Conservation (phyloP, 2,888 invertebrate species). For the Eristalinus aeneus region DNA sequence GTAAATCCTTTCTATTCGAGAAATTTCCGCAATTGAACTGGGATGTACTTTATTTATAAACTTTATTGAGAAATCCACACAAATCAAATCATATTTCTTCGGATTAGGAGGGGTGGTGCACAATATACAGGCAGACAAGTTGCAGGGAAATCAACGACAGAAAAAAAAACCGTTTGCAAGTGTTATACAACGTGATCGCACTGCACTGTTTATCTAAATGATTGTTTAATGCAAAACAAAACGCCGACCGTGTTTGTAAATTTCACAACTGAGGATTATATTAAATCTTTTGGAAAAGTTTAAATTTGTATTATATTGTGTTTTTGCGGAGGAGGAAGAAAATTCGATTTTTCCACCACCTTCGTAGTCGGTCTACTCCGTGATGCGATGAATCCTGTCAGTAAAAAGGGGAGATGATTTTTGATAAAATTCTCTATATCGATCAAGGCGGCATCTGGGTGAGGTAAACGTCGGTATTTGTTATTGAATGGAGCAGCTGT, state of each 20-base stretch:
- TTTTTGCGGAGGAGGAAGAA: slow-evolving; percentile 59
- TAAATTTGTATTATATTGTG: slow-evolving; percentile 19
- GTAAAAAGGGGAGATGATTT: background rate
- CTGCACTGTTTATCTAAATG: slow-evolving; percentile 2
- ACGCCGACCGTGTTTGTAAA: background rate
- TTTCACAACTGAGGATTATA: background rate
- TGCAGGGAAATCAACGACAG: background rate
- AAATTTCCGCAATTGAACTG: slow-evolving; percentile 36
- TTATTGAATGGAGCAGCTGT: slow-evolving; percentile 23
- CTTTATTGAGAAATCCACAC: slow-evolving; percentile 56
- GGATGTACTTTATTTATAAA: slow-evolving; percentile 61
- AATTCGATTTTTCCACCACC: slow-evolving; percentile 68
- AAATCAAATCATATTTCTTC: slow-evolving; percentile 41
- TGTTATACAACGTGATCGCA: slow-evolving; percentile 56
- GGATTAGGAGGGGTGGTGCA: background rate
- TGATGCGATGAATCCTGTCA: slow-evolving; percentile 65
- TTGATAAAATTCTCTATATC: background rate
- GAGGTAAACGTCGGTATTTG: background rate
- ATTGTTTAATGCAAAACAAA: background rate
- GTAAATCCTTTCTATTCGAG: slow-evolving; percentile 18
- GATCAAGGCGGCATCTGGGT: slow-evolving; percentile 42
- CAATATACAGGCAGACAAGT: slow-evolving; percentile 34
- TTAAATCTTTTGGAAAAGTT: slow-evolving; percentile 1
- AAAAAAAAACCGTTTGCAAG: slow-evolving; percentile 58
- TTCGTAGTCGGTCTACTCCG: slow-evolving; percentile 38